A percentile compares a stretch with the other conserved stretches of the same genome.
Evolutionary conservation across 2,888 invertebrate species (phyloP).

Genomic region (Stenodema calcarata): DNA sequence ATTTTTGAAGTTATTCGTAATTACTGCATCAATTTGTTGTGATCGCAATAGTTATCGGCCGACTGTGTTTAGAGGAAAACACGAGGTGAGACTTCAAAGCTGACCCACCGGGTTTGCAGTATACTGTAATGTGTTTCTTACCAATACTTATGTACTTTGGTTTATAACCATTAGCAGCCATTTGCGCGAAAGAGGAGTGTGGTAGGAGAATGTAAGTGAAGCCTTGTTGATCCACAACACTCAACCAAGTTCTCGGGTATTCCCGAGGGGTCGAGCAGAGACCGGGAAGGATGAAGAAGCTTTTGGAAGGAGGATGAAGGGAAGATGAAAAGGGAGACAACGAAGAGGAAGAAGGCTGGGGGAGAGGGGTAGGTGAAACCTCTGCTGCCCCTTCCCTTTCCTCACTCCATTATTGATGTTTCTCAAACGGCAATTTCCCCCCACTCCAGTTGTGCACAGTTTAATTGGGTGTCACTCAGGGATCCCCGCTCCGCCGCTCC

Average conservation of each 20-base stretch:
- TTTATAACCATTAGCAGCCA: too few relatives aligned
- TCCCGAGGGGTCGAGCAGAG: constrained; percentile 33
- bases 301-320: constrained; percentile 23
- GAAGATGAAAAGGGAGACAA: constrained; percentile 13
- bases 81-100: too few relatives aligned
- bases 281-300: constrained; percentile 22
- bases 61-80: too few relatives aligned
- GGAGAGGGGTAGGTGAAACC: neutral
- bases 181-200: neutral
- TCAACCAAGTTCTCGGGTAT: constrained; percentile 27
- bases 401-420: constrained; percentile 46
- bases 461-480: constrained; percentile 49
- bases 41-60: too few relatives aligned
- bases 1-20: too few relatives aligned
- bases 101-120: too few relatives aligned
- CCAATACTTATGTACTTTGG: neutral
- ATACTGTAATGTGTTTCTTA: too few relatives aligned
- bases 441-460: constrained; percentile 45
- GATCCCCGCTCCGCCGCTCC: neutral
- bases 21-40: too few relatives aligned
- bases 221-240: constrained; percentile 45
- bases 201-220: constrained; percentile 34
- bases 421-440: constrained; percentile 47
- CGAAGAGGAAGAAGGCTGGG: neutral
- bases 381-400: constrained; percentile 21